Conservation (phyloP, 2,888 invertebrate species). For the Brassicogethes aeneus region DNA sequence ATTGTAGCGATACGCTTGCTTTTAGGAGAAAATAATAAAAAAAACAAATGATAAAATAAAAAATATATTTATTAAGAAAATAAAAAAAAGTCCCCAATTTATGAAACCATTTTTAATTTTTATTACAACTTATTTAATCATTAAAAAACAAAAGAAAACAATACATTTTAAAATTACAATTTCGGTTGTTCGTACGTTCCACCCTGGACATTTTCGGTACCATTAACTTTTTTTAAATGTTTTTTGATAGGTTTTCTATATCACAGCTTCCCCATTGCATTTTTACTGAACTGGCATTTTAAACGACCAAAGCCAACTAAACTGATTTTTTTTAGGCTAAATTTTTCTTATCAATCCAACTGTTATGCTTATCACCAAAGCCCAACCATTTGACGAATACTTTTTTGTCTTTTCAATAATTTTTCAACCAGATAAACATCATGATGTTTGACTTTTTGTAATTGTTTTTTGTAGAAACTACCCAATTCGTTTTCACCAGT, state of each 20-base stretch:
- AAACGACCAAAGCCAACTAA: background rate
- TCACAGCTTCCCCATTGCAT: background rate
- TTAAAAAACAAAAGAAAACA: background rate
- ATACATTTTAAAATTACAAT: background rate
- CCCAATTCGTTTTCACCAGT: conserved; percentile 19
- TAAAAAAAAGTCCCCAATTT: too few species aligned
- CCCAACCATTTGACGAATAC: conserved; percentile 18
- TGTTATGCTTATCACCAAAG: conserved; percentile 2
- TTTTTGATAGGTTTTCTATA: background rate
- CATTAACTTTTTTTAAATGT: background rate
- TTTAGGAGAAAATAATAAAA: too few species aligned
- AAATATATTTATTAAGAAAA: too few species aligned
- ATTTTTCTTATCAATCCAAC: background rate
- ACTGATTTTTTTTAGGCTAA: background rate
- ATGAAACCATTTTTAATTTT: background rate
- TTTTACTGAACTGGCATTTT: background rate
- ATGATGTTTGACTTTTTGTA: too few species aligned
- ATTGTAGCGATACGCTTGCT: too few species aligned
- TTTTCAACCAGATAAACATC: too few species aligned
- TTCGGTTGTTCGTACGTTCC: background rate
- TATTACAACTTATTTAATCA: background rate
- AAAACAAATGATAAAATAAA: too few species aligned
- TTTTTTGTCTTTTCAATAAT: conserved; percentile 17
- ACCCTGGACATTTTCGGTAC: background rate
- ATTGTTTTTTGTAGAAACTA: conserved; percentile 27